Evolutionary conservation across 2,113 vertebrate species (phyloP), one percentile per base, ranked within the genome.

Genomic region (Orthonyx spaldingii): DNA sequence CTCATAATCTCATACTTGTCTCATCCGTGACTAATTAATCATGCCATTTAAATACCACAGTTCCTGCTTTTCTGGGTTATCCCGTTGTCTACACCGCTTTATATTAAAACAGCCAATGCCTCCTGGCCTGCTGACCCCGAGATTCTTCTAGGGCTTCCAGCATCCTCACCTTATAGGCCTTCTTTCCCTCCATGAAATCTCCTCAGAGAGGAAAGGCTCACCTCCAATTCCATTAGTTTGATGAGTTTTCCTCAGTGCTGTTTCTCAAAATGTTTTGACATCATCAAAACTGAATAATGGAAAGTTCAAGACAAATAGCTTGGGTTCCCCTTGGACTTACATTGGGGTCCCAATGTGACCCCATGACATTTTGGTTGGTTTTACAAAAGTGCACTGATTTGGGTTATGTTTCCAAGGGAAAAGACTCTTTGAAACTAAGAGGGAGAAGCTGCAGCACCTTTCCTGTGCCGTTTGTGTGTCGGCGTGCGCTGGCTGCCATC

Each of bases 321-420:
- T 76, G 46, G 13, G 23, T 16, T 91, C 35, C 16, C 9, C 35
- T 61, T 39, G 41, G 30, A 14, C 63, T 68, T 52, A 30, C 2
- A 4, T 2, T 1, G 0, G 42, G 13, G 6, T 69, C 41, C 37
- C 37, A 60, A 3, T 2, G 3, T 3, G 6, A 70, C 23, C 18
- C 4, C 33, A 33, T 56, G 44, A 6, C 4, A 7, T 61, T 44
- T 81, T 13, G 63, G 19, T 18, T 52, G 39, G 7, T 22, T 72
- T 84, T 77, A n/a, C 21, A 39, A 6, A 81, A 46, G 13, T 2
- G 5, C 16, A 8, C 9, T 24, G 28, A 13, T 80, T 53, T 42
- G 18, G 12, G 27, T 65, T 63, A 30, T 10, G 5, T 49, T 89
- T 74, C 33, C 60, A 53, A 50, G 42, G 10, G 6, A 21, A 88